These are phyloP conservation scores for Trypoxylus dichotomus DNA, from an alignment of 1,140 invertebrate species.

Conservation along the genomic window DNA sequence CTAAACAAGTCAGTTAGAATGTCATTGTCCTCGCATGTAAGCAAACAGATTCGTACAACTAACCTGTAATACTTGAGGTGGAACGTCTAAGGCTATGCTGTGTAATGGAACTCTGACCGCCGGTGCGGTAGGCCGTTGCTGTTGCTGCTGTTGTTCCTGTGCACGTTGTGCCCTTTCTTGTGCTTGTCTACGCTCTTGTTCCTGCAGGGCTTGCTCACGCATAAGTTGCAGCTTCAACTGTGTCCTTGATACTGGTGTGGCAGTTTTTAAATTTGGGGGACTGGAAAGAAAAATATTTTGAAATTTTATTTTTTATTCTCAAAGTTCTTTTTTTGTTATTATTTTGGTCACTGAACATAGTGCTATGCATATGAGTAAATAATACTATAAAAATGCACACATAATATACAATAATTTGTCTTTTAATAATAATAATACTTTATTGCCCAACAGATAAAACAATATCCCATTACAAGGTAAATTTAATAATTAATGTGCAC, in stretches of 20 bases:
- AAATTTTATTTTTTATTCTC: too few species aligned
- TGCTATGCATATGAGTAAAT: too few species aligned
- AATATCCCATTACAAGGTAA: too few species aligned
- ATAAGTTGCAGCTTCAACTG: constrained; percentile 85
- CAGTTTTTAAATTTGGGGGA: constrained; percentile 78
- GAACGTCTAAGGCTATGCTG: constrained; percentile 70
- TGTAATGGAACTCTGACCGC: constrained; percentile 60
- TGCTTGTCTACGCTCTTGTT: constrained; percentile 66
- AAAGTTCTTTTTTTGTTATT: too few species aligned
- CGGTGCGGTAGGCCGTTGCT: constrained; percentile 57
- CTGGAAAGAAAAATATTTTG: constrained; percentile 59
- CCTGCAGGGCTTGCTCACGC: constrained; percentile 74
- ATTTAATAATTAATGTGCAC: too few species aligned
- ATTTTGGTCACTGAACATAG: too few species aligned
- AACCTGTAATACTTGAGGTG: constrained; percentile 79
- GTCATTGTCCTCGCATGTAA: background rate
- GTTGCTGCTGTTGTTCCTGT: constrained; percentile 51
- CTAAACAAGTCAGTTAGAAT: background rate
- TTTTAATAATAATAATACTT: too few species aligned
- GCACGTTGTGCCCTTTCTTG: constrained; percentile 49
- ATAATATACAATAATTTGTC: too few species aligned
- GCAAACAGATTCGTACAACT: constrained; percentile 35
- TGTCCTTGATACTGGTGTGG: constrained; percentile 77
- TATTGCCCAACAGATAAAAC: too few species aligned
- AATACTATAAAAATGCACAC: too few species aligned